A percentile compares a stretch with the other conserved stretches of the same genome.
phyloP scores from a whole-genome alignment of 2,113 vertebrate genomes.

The Leptosomus discolor region DNA sequence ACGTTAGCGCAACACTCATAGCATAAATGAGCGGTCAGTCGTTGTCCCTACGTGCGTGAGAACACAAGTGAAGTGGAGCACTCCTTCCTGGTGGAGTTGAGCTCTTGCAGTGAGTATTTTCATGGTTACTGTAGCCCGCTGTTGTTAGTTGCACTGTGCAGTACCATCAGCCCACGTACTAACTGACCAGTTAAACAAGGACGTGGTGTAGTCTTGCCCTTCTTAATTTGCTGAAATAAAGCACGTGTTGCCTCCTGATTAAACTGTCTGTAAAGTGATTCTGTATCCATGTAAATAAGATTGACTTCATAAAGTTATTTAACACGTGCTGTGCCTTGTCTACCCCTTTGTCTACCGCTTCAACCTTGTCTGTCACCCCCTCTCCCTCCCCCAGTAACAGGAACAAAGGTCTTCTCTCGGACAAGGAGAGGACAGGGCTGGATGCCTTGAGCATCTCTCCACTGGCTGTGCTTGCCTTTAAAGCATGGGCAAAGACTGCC shows the following conservation, averaged over 20 bases:
- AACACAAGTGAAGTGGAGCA: not conserved
- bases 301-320: slow-evolving; percentile 71
- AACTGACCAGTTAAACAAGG: slow-evolving; percentile 6
- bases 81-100: not conserved
- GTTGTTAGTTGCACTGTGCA: not conserved
- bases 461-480: not conserved
- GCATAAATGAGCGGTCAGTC: slow-evolving; percentile 13
- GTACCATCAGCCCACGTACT: not conserved
- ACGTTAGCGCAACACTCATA: not conserved
- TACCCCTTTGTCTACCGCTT: not conserved
- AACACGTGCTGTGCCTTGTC: slow-evolving; percentile 30
- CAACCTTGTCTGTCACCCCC: not conserved
- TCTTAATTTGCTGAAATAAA: slow-evolving; percentile 66
- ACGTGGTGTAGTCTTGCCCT: not conserved
- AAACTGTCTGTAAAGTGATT: slow-evolving; percentile 68
- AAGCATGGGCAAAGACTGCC: not conserved
- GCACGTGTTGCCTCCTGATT: slow-evolving; percentile 48
- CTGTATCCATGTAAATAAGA: slow-evolving; percentile 76
- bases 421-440: not conserved
- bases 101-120: not conserved
- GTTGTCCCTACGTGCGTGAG: not conserved
- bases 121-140: not conserved
- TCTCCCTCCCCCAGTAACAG: not conserved
- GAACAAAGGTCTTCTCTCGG: not conserved
- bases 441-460: accelerated